A percentile compares a stretch with the other conserved stretches of the same genome.
Evolutionary conservation across 2,888 invertebrate species (phyloP).

Genomic region (Alsophila aescularia): DNA sequence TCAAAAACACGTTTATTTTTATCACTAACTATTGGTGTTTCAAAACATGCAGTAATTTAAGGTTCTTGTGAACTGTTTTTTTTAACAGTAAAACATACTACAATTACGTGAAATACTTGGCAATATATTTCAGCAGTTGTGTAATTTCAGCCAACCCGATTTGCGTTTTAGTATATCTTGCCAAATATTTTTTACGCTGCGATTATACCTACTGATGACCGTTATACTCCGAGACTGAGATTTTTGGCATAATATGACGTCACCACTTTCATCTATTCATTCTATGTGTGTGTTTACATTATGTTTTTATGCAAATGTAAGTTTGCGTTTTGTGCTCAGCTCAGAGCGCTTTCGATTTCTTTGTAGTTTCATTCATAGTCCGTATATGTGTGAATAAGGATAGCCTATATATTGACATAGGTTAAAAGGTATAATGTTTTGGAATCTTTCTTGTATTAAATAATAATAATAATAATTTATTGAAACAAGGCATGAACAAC

Average conservation of each 20-base stretch:
- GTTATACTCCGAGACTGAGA: conserved; percentile 9
- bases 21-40: no score
- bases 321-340: conserved; percentile 11
- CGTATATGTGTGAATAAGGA: background rate
- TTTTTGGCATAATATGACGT: conserved; percentile 28
- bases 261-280: conserved; percentile 28
- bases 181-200: conserved; percentile 30
- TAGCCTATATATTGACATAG: background rate
- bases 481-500: no score
- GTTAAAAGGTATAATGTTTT: no score
- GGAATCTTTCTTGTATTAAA: no score
- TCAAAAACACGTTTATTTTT: no score
- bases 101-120: conserved; percentile 2
- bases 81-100: background rate
- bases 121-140: conserved; percentile 9
- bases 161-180: conserved; percentile 20
- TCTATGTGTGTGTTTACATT: conserved; percentile 13
- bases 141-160: conserved; percentile 1
- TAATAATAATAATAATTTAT: no score
- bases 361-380: conserved; percentile 11
- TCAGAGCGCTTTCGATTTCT: conserved; percentile 22
- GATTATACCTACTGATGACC: conserved; percentile 25
- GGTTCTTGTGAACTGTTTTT: no score
- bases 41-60: no score
- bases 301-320: conserved; percentile 19